phyloP scores from a whole-genome alignment of 2,797 vertebrate species.

The Scarus forsteni region DNA sequence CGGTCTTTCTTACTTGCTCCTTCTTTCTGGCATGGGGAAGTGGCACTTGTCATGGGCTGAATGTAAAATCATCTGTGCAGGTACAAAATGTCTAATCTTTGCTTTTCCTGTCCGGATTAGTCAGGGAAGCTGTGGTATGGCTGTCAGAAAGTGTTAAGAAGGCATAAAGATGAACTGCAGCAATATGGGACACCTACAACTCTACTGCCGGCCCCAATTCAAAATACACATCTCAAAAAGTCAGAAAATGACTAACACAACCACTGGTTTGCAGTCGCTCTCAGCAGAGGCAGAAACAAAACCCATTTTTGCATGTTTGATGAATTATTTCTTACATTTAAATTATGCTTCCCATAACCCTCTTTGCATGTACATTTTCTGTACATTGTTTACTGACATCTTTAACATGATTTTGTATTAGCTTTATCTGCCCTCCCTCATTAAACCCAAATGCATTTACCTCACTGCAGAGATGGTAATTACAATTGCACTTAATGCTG shows the following conservation, averaged over 20 bases:
- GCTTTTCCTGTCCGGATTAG: conserved; percentile 78
- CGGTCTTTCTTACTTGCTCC: conserved; percentile 56
- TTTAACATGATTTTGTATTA: conserved; percentile 70
- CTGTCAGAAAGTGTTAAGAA: conserved; percentile 76
- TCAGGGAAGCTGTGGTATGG: conserved; percentile 67
- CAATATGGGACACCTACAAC: conserved; percentile 56
- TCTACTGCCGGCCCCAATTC: conserved; percentile 39
- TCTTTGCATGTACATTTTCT: conserved; percentile 47
- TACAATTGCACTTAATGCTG: conserved; percentile 74
- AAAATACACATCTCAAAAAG: background rate
- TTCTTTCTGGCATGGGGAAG: conserved; percentile 66
- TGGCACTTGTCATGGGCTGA: conserved; percentile 68
- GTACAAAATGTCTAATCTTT: conserved; percentile 81
- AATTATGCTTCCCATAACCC: conserved; percentile 19
- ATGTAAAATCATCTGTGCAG: conserved; percentile 80
- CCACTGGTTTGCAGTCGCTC: conserved; percentile 6
- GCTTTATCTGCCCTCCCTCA: conserved; percentile 66
- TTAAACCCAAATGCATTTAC: conserved; percentile 68
- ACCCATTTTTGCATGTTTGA: background rate
- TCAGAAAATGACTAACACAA: background rate
- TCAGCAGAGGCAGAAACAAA: conserved; percentile 1
- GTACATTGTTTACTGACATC: conserved; percentile 58
- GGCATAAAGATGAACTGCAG: conserved; percentile 43
- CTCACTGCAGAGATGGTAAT: conserved; percentile 72
- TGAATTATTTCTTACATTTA: conserved; percentile 33